Base-by-base conservation (phyloP, 2,797 vertebrate species). In the Amniataba percoides region DNA sequence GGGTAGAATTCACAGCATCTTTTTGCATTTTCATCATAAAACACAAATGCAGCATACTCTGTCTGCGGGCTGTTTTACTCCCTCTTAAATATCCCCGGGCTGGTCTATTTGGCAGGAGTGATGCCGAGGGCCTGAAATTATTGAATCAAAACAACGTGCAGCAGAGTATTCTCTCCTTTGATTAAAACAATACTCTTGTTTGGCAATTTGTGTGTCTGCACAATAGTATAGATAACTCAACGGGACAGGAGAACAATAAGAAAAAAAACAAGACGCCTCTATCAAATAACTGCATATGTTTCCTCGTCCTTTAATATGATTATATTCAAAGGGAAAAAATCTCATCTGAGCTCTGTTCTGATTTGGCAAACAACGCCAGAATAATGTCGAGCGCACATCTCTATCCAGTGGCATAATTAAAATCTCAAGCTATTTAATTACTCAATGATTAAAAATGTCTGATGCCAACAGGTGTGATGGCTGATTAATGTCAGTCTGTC, bases 11-110 rank as follows among this genome's bases (percentile, higher is more conserved):
- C 69, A 75, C 55, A 68, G 77, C 68, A 77, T 88, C 61, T 77
- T 82, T 83, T 72, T 81, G 57, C 79, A 83, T 90, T 90, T 88
- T 77, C 73, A 63, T 84, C 66, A 63, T 77, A 75, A 79, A 71
- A 77, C 74, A 83, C 76, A 78, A 80, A 85, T 58, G 64, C 68
- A 63, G 58, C 60, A 64, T 27, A 25, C 70, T 82, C 64, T 60
- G 36, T 57, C 81, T 84, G 67, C n/a, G 1, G 83, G 71, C 48
- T 77, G 16, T 71, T 78, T 73, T 56, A 69, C 66, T 88, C 21
- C 10, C 56, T 69, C 71, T 69, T 76, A 80, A 80, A 84, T 80
- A 82, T 81, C 74, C 58, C 61, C 21, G 2, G 77, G 78, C 72
- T 52, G 70, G 34, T 77, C 31, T 71, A 23, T 81, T 81, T 81